Evolutionary conservation across 2,113 vertebrate species (phyloP).

Genomic region (Galemys pyrenaicus): DNA sequence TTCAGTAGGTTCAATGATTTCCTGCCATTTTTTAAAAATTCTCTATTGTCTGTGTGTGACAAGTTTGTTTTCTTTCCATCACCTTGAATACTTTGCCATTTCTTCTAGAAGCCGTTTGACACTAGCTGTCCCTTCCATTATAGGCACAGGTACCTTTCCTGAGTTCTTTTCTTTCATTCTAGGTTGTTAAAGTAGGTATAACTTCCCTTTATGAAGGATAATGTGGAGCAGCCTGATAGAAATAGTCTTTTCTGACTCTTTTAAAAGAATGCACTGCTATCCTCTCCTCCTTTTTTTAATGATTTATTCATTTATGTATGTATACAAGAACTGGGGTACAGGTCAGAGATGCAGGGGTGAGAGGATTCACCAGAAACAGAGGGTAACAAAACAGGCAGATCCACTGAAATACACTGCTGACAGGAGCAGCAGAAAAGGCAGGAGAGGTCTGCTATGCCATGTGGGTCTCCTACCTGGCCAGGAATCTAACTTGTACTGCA

Average conservation of each 20-base stretch:
- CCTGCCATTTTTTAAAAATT: not conserved
- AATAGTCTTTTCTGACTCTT: not conserved
- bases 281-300: not conserved
- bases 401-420: too few species aligned
- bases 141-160: not conserved
- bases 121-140: not conserved
- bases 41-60: not conserved
- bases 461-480: too few species aligned
- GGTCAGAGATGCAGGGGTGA: too few species aligned
- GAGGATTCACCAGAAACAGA: too few species aligned
- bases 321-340: too few species aligned
- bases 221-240: not conserved
- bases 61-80: slow-evolving; percentile 3
- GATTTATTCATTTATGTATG: too few species aligned
- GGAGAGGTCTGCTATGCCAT: too few species aligned
- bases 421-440: too few species aligned
- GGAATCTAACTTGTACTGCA: too few species aligned
- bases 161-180: not conserved
- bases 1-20: not conserved
- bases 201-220: slow-evolving; percentile 24
- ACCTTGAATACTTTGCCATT: not conserved
- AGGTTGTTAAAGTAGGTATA: not conserved
- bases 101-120: not conserved
- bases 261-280: not conserved
- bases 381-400: too few species aligned